Base-by-base conservation (phyloP, 2,113 vertebrate species). In the Limanda limanda region DNA sequence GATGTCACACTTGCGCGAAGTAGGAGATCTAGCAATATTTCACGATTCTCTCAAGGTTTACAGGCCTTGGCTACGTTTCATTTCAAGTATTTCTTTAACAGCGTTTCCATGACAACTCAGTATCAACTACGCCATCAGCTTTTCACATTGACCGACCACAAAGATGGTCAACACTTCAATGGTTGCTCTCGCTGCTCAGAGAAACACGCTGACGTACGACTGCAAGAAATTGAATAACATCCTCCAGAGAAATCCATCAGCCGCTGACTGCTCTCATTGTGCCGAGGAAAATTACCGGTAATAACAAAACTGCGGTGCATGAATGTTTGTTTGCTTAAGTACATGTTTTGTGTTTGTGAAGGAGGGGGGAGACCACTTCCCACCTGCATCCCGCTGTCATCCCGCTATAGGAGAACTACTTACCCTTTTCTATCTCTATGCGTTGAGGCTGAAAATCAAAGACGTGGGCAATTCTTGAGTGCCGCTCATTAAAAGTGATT, bases 401-500 rank as follows among this genome's bases (percentile, higher is more conserved):
- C 52, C 45, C 11, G 1, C 51, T 54, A 51, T 51, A 17, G 48
- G 73, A 74, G 5, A 59, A 15, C 40, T 11, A 23, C 85, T 40
- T 75, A 72, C 89, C 57, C 55, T 87, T 90, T 70, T 81, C 52
- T 20, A 25, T 69, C 17, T 57, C 47, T 40, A 24, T 23, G 20
- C 15, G 4, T 18, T 25, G 17, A 60, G 62, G 63, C 12, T 51
- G 62, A 56, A 56, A 31, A 7, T 31, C 31, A 31, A 31, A 1
- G 1, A 7, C 31, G 31, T 31, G 31, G 31, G 31, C 31, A 31
- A 31, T 31, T 7, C 1, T 7, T 31, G 31, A 31, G 27, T 31
- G 27, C 27, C 27, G 27, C 27, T 90, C 47, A 71, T 66, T 76
- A 82, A 25, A 54, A 82, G 70, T 73, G 58, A 88, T 88, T 79